phyloP scores from a whole-genome alignment of 2,113 vertebrate species.

The Tenrec ecaudatus region DNA sequence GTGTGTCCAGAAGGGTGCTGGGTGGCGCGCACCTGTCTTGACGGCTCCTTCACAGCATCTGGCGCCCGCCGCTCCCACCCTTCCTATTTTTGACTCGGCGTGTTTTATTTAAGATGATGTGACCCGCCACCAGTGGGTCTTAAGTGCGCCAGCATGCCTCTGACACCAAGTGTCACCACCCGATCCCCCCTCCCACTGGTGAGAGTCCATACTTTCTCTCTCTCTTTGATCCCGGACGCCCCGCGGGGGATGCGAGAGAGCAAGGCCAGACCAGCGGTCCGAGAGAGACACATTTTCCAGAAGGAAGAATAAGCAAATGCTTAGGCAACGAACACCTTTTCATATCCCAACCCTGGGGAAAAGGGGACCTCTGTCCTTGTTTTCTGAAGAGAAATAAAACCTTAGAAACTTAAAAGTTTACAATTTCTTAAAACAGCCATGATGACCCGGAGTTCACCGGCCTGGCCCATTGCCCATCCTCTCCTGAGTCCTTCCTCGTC shows the following conservation, averaged over 20 bases:
- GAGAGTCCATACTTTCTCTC: not conserved
- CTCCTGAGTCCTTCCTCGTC: not conserved
- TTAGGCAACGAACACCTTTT: not conserved
- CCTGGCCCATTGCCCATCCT: constrained; percentile 34
- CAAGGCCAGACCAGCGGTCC: constrained; percentile 34
- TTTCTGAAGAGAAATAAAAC: constrained; percentile 74
- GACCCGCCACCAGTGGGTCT: constrained; percentile 9
- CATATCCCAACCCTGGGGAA: constrained; percentile 26
- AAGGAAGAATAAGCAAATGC: constrained; percentile 72
- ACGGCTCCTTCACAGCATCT: constrained; percentile 48
- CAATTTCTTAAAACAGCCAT: constrained; percentile 72
- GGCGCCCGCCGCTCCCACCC: constrained; percentile 35
- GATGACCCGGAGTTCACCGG: constrained; percentile 54
- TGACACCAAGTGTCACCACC: constrained; percentile 61
- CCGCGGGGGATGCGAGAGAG: not conserved
- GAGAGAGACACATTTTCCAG: constrained; percentile 69
- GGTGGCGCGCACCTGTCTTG: constrained; percentile 53
- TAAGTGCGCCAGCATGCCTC: constrained; percentile 36
- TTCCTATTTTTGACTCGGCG: constrained; percentile 36
- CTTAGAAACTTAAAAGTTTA: constrained; percentile 69
- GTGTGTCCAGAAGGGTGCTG: constrained; percentile 32
- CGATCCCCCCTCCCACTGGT: not conserved
- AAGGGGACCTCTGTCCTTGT: constrained; percentile 68
- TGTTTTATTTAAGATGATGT: constrained; percentile 71
- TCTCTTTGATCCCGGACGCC: constrained; percentile 52